Base-by-base conservation (phyloP, 2,113 vertebrate genomes). In the Paramormyrops kingsleyae region DNA sequence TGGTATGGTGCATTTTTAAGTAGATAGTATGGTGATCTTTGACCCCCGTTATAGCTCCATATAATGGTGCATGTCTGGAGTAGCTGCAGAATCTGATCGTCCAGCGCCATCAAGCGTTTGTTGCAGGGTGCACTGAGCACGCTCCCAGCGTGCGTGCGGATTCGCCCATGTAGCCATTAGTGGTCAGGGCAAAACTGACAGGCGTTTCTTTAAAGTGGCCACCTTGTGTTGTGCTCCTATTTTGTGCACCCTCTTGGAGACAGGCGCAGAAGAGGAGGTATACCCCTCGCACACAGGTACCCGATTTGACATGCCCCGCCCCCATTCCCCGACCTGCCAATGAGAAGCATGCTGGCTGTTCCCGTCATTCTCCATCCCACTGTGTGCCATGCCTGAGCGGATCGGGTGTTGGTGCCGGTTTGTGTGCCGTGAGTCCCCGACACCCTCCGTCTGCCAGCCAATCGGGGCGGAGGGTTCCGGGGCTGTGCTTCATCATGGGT, bases 241-340 rank as follows among this genome's bases (percentile, higher is more conserved):
- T 93, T 93, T 96, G 94, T 96, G 92, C 92, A 90, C 92, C 87
- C 93, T 56, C 93, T 94, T 96, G 95, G 95, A 96, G 94, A 94
- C 95, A 98, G 98, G 96, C 97, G 88, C 97, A 98, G 97, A 99
- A 98, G 97, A 99, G 97, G 95, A 96, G 98, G 92, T 99, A 98
- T 93, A 97, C 97, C 91, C 96, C 97, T 3, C 97, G 97, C 95
- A 96, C 97, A n/a, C 97, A 99, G 98, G 98, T 99, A 98, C 93
- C 90, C 35, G 0, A 4, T 10, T 90, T 91, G 35, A 80, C 89
- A 88, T 44, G 5, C 66, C 74, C 31, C n/a, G 50, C 15, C 88
- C n/a, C 35, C 2, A 5, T 50, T 35, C 35, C 8, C 62, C 66
- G 10, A 91, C 53, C 42, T 42, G 8, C 52, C 39, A 49, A 39